phyloP scores from a whole-genome alignment of 35 echinoderm and acorn worm species.

The Chiridota heheva region DNA sequence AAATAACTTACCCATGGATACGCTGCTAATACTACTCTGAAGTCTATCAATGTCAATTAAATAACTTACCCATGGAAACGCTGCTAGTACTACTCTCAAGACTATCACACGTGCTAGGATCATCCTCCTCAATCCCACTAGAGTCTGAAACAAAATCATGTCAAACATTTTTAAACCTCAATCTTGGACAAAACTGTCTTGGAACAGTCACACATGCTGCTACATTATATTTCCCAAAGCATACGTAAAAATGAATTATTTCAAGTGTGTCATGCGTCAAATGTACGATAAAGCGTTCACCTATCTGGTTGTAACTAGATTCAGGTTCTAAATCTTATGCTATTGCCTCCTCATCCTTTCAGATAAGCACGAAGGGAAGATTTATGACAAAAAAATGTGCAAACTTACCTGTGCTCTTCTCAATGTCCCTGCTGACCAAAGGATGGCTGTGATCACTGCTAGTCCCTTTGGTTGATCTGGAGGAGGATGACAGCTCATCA shows the following conservation, averaged over 20 bases:
- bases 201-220: too few relatives aligned
- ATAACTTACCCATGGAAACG: constrained; percentile 68
- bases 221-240: too few relatives aligned
- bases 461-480: constrained; percentile 19
- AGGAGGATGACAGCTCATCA: constrained; percentile 66
- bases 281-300: too few relatives aligned
- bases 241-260: too few relatives aligned
- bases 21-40: too few relatives aligned
- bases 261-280: too few relatives aligned
- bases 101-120: constrained; percentile 59
- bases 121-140: constrained; percentile 94
- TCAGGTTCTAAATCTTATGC: not conserved
- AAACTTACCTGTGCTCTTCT: constrained; percentile 57
- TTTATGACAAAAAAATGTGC: too few relatives aligned
- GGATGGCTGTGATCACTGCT: constrained; percentile 1
- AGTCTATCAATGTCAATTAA: too few relatives aligned
- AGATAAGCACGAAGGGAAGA: not conserved
- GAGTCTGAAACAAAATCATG: constrained; percentile 36
- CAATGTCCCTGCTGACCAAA: constrained; percentile 23
- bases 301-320: not conserved
- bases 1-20: too few relatives aligned
- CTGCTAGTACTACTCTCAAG: constrained; percentile 67
- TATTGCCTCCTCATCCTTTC: not conserved
- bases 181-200: too few relatives aligned
- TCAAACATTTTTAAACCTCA: too few relatives aligned